phyloP scores from a whole-genome alignment of 2,797 vertebrate genomes.

The Danio aesculapii region DNA sequence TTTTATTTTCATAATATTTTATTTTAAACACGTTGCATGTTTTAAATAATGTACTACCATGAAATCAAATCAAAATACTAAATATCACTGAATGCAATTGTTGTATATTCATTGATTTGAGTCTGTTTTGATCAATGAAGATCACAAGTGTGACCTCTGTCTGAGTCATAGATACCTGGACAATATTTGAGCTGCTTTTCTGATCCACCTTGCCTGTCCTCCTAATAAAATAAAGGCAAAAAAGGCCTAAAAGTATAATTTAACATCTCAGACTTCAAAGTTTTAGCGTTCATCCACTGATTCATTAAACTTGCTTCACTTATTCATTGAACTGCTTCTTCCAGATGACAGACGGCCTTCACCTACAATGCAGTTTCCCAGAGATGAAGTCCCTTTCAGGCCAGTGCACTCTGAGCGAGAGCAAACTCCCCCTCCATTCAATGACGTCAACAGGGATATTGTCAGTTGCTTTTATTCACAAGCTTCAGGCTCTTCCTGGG shows the following conservation, averaged over 20 bases:
- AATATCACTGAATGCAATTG: not conserved
- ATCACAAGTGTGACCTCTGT: not conserved
- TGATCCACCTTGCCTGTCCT: no score
- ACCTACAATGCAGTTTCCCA: conserved; percentile 34
- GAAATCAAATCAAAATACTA: not conserved
- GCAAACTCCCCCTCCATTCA: not conserved
- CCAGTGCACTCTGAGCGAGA: conserved; percentile 34
- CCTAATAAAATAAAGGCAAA: not conserved
- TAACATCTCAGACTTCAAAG: no score
- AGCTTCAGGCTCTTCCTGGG: not conserved
- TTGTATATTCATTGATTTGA: not conserved
- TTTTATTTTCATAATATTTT: no score
- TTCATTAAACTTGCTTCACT: no score
- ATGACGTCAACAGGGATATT: conserved; percentile 61
- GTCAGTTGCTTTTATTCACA: conserved; percentile 64
- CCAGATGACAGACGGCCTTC: conserved; percentile 29
- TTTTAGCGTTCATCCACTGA: not conserved
- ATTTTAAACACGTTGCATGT: not conserved
- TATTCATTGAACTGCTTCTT: not conserved
- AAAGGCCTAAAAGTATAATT: not conserved
- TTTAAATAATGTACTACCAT: not conserved
- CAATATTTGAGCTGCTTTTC: no score
- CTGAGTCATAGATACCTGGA: not conserved
- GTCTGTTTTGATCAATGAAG: not conserved
- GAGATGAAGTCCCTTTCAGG: conserved; percentile 36